Percentiles rank a stretch among this genome's conserved stretches.
Conservation (phyloP, 2,113 vertebrate species). For the Lamprologus lemairii region DNA sequence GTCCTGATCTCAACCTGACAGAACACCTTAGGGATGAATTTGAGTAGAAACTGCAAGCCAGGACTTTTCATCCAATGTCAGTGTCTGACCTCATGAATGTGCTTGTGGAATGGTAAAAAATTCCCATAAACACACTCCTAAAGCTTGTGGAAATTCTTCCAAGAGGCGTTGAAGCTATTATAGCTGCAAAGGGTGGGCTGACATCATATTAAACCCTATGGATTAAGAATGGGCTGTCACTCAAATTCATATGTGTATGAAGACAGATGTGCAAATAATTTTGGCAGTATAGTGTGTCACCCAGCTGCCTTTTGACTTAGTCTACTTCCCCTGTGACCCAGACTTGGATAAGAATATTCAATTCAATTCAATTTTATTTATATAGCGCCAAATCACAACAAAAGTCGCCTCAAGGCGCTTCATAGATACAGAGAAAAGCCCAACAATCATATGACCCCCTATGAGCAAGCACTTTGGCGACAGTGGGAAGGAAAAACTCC, state of each 20-base stretch:
- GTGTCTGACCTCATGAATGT: background rate
- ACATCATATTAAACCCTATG: background rate
- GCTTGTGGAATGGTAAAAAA: background rate
- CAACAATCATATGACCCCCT: no score
- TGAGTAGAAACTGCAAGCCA: background rate
- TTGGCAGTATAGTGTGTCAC: background rate
- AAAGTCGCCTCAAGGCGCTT: no score
- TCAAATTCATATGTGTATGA: background rate
- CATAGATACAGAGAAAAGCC: no score
- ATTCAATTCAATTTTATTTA: no score
- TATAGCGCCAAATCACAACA: no score
- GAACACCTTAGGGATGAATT: background rate
- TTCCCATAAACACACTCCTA: background rate
- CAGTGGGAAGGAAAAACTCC: no score
- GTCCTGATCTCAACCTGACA: background rate
- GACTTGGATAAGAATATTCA: background rate
- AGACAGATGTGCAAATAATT: background rate
- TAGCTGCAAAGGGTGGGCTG: background rate
- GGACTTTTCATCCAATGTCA: background rate
- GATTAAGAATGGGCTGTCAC: background rate
- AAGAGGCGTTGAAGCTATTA: background rate
- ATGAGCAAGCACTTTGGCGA: no score
- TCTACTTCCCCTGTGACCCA: background rate
- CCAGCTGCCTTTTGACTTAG: background rate
- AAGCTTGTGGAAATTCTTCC: background rate